These are phyloP conservation scores for Myodes glareolus DNA, from an alignment of 2,113 vertebrate genomes.

Conservation along the genomic window DNA sequence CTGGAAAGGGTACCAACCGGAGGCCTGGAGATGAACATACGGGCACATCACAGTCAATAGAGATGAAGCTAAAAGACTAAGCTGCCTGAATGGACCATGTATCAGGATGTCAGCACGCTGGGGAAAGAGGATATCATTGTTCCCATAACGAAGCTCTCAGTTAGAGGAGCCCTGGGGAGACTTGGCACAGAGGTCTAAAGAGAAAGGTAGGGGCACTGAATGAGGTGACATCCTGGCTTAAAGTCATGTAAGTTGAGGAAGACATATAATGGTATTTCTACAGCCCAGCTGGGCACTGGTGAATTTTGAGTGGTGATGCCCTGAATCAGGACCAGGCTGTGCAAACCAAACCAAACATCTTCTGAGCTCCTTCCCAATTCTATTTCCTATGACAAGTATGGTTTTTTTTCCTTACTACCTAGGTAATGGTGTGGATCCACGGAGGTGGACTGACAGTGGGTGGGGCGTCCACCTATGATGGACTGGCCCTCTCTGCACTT, in stretches of 20 bases:
- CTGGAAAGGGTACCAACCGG: accelerated
- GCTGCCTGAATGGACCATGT: accelerated
- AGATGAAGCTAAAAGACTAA: neutral
- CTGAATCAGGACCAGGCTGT: neutral
- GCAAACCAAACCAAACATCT: neutral
- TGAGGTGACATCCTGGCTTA: accelerated
- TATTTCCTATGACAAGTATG: neutral
- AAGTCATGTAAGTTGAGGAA: too few species aligned
- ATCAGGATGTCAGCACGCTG: accelerated
- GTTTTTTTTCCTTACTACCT: neutral
- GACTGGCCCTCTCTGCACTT: slow-evolving; percentile 85
- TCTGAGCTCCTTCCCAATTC: neutral
- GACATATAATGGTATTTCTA: neutral
- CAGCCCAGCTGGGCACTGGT: neutral
- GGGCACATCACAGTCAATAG: accelerated
- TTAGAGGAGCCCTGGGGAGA: accelerated
- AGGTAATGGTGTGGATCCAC: slow-evolving; percentile 93
- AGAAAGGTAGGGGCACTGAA: neutral
- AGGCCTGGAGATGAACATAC: too few species aligned
- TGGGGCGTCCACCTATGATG: slow-evolving; percentile 83
- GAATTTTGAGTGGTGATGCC: neutral
- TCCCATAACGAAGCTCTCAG: neutral
- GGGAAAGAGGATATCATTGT: accelerated
- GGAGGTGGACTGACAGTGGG: slow-evolving; percentile 86
- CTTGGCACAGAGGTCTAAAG: neutral